Evolutionary conservation across 2,888 invertebrate genomes (phyloP).

Genomic region (Hirtodrosophila trivittata): DNA sequence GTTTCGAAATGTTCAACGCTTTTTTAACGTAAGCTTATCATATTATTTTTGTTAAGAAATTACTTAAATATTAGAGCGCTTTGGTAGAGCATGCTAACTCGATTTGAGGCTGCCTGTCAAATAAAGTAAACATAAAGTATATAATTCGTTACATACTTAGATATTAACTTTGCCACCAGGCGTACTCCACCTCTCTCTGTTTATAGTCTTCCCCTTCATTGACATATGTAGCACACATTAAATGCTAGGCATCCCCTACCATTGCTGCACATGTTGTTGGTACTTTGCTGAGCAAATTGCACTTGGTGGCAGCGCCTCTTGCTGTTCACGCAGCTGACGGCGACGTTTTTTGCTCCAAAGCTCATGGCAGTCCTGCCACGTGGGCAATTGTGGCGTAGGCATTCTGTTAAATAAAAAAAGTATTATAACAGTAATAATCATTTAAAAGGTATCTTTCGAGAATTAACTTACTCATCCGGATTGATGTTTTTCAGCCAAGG

Average conservation of each 20-base stretch:
- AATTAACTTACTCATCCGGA: conserved; percentile 91
- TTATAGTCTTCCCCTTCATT: conserved; percentile 53
- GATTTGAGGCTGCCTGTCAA: conserved; percentile 50
- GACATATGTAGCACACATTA: conserved; percentile 63
- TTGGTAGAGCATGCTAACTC: conserved; percentile 66
- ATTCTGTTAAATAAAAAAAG: conserved; percentile 86
- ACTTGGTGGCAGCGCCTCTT: conserved; percentile 71
- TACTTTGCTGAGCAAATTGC: conserved; percentile 67
- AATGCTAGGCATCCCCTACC: conserved; percentile 77
- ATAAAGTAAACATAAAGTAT: conserved; percentile 45
- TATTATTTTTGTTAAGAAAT: conserved; percentile 43
- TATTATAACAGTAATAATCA: too few species aligned
- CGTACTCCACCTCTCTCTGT: conserved; percentile 59
- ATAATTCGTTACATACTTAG: conserved; percentile 41
- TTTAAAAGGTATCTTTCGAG: too few species aligned
- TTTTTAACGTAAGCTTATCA: conserved; percentile 21
- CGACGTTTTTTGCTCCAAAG: conserved; percentile 99
- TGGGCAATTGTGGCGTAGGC: conserved; percentile 93
- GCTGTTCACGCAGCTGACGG: conserved; percentile 91
- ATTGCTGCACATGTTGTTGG: conserved; percentile 68
- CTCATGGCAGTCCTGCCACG: conserved; percentile 99
- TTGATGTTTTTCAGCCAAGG: conserved; percentile 96
- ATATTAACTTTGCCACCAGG: conserved; percentile 71
- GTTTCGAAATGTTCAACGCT: conserved; percentile 57
- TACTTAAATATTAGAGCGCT: conserved; percentile 65